Evolutionary conservation across 2,888 invertebrate genomes (phyloP).

Genomic region (Notodonta ziczac): DNA sequence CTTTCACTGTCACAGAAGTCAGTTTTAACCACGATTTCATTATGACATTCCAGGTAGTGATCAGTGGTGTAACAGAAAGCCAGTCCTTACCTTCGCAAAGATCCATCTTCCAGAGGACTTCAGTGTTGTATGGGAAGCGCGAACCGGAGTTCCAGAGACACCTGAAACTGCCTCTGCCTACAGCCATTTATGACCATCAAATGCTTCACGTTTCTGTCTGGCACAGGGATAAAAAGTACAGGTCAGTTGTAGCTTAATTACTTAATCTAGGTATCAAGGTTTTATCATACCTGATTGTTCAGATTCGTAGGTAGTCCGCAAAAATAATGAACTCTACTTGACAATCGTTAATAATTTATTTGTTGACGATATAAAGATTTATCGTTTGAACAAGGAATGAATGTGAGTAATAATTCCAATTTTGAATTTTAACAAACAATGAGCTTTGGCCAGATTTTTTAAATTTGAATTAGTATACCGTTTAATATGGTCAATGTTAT

Average conservation of each 20-base stretch:
- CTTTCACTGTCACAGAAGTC: no score
- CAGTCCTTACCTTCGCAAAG: conserved; percentile 73
- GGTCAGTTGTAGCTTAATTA: conserved; percentile 79
- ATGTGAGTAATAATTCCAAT: background rate
- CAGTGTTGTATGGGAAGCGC: conserved; percentile 91
- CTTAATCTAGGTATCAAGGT: no score
- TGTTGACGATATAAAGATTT: no score
- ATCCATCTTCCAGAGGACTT: conserved; percentile 90
- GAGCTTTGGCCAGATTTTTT: no score
- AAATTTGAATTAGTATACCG: no score
- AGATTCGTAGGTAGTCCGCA: no score
- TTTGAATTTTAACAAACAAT: background rate
- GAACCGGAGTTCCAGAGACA: conserved; percentile 92
- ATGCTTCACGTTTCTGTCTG: conserved; percentile 92
- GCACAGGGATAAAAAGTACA: conserved; percentile 92
- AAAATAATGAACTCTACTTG: background rate
- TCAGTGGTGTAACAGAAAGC: conserved; percentile 76
- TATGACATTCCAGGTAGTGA: conserved; percentile 78
- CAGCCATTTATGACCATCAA: conserved; percentile 81
- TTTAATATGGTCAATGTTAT: no score
- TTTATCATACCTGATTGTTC: no score
- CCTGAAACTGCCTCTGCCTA: conserved; percentile 87
- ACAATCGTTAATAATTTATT: no score
- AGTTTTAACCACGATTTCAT: background rate
- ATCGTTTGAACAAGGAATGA: background rate